Conservation (phyloP, 2,113 vertebrate species). For the Podarcis raffonei region DNA sequence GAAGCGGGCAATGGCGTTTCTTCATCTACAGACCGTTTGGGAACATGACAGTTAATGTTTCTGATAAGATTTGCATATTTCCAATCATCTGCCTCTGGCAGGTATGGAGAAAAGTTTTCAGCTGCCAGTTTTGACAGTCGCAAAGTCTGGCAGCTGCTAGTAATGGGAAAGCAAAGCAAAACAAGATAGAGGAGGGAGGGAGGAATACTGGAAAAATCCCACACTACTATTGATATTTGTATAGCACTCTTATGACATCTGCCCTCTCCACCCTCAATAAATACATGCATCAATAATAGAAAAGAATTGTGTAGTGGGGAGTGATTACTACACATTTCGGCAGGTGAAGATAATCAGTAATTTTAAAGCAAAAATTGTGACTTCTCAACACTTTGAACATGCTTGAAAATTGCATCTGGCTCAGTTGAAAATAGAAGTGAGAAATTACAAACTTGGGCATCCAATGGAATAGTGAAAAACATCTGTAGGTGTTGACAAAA, state of each 20-base stretch:
- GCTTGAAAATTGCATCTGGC: slow-evolving; percentile 36
- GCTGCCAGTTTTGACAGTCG: slow-evolving; percentile 68
- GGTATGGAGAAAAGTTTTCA: slow-evolving; percentile 53
- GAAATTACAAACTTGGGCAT: slow-evolving; percentile 47
- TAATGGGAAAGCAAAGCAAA: slow-evolving; percentile 28
- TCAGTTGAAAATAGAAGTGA: slow-evolving; percentile 46
- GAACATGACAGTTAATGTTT: slow-evolving; percentile 44
- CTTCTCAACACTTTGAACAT: slow-evolving; percentile 40
- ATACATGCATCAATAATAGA: slow-evolving; percentile 42
- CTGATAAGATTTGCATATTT: slow-evolving; percentile 67
- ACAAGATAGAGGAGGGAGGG: neutral
- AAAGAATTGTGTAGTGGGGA: neutral
- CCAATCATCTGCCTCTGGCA: slow-evolving; percentile 62
- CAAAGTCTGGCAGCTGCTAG: slow-evolving; percentile 60
- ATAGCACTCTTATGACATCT: slow-evolving; percentile 53
- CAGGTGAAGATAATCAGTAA: slow-evolving; percentile 54
- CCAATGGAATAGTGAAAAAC: slow-evolving; percentile 56
- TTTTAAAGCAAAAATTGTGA: slow-evolving; percentile 50
- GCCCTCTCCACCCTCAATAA: slow-evolving; percentile 53
- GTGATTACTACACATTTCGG: slow-evolving; percentile 9
- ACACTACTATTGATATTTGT: slow-evolving; percentile 54
- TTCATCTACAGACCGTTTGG: slow-evolving; percentile 53
- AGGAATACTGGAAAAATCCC: neutral
- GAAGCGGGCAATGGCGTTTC: slow-evolving; percentile 48
- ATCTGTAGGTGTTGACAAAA: slow-evolving; percentile 33